Evolutionary conservation across 92 coral and sea anemone genomes (phyloP), one percentile per base, ranked within the genome.

Genomic region (Siderastrea radians): DNA sequence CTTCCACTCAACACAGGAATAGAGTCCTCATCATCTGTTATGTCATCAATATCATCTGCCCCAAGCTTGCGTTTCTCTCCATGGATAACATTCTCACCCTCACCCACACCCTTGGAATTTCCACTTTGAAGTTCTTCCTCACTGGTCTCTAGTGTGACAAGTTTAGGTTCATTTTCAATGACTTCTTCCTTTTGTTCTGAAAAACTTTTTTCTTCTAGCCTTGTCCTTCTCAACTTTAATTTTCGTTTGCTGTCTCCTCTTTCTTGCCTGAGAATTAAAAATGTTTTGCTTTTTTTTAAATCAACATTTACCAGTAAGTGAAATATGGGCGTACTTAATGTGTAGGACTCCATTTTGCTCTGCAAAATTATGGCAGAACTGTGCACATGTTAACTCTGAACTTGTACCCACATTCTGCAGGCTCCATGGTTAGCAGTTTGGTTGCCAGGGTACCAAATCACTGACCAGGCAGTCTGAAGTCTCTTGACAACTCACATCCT

Each of bases 21-120:
- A 46, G 49, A 46, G 63, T 74, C 81, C 5, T 84, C 87, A 12
- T 84, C 87, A 55, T 84, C 87, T 49, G 87, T 61, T 14, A 38
- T 17, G 49, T 74, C 87, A 71, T 72, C 51, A 26, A 4, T 68
- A 26, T 73, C 45, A 54, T 60, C 71, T 61, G 14, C 43, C 26
- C 62, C 52, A 43, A 84, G 73, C 17, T 73, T 84, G 8, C 87
- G 70, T 66, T 84, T 84, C 45, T 74, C 87, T 74, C 80, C 63
- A 1, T 53, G 16, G 43, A 8, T n/a, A 48, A 5, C 59, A 8
- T 11, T 45, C 45, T 71, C 49, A 6, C 9, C 38, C 38, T 26
- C 38, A 26, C 38, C 38, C 38, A 26, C 70, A 70, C 4, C 63
- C 79, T 70, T 72, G 7, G 78, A 60, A 10, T 57, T 74, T 51